Base-by-base conservation (phyloP, 2,113 vertebrate genomes). In the Struthio camelus region DNA sequence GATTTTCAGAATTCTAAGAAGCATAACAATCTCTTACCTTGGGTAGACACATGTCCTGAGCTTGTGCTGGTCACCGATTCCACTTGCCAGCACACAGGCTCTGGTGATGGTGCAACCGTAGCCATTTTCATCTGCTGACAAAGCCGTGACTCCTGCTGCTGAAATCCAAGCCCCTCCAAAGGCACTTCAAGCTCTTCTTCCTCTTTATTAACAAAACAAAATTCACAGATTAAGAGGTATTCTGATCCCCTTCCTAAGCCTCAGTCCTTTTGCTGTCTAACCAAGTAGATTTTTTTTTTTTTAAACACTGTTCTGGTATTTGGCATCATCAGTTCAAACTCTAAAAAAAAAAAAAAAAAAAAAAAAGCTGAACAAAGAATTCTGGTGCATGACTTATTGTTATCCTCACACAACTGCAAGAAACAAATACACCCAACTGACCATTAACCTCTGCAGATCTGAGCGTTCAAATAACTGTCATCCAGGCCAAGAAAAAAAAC, bases 61-160 rank as follows among this genome's bases (percentile, higher is more conserved):
- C 93, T 96, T 36, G 98, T 97, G 98, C 97, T 98, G 92, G 98
- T 97, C 8, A 97, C 85, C 2, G 99, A 95, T 61, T 99, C 98
- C 56, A 94, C 95, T 69, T 98, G 98, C 99, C 99, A 99, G 92
- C 96, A 95, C 53, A 97, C 89, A 3, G 97, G 97, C 66, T 99
- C 98, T 42, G 98, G 97, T 0, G 97, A 96, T 9, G 98, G 97
- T 1, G 98, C 98, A 1, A 99, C 97, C 2, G 98, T 95, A 32
- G 98, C 97, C 54, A 98, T 98, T 97, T 99, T 99, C 98, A 98
- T 98, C 97, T 99, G 99, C 88, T 99, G 99, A 91, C 99, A 98
- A 58, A 97, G 96, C 61, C 96, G 98, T 0, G 98, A 98, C 96
- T 99, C 99, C 97, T 98, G 99, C 71, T 98, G 98, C 34, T 97